A percentile compares a stretch with the other conserved stretches of the same genome.
These are phyloP conservation scores for Suillia variegata DNA, from an alignment of 2,888 invertebrate species.

Conservation along the genomic window DNA sequence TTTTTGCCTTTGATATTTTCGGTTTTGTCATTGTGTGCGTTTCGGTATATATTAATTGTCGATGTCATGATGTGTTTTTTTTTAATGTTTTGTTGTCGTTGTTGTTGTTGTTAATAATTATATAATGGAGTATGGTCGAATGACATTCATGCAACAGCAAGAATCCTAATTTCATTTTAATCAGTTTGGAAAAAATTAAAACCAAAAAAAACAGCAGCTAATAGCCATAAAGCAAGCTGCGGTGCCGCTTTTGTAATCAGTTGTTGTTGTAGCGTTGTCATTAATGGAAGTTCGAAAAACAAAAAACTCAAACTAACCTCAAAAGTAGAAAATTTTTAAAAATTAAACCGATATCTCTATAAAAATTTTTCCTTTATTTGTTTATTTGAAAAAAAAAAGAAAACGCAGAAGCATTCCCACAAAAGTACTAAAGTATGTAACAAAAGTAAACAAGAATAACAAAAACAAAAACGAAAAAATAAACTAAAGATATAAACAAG, in stretches of 20 bases:
- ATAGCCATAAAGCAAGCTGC: slow-evolving; percentile 7
- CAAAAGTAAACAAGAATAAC: slow-evolving; percentile 34
- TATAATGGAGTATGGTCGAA: not conserved
- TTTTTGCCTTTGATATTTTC: not conserved
- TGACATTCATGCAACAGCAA: slow-evolving; percentile 9
- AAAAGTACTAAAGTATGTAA: slow-evolving; percentile 31
- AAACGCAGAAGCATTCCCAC: slow-evolving; percentile 49
- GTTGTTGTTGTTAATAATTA: too few species aligned
- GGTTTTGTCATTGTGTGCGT: not conserved
- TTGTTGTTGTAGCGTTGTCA: slow-evolving; percentile 29
- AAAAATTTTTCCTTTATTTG: slow-evolving; percentile 13
- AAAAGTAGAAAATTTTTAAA: not conserved
- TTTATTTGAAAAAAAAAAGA: slow-evolving; percentile 23
- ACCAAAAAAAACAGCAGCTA: not conserved
- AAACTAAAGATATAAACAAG: slow-evolving; percentile 6
- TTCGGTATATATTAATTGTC: not conserved
- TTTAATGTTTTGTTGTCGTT: too few species aligned
- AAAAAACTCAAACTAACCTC: not conserved
- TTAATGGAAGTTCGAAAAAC: not conserved
- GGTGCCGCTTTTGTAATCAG: slow-evolving; percentile 16
- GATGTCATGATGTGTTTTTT: not conserved
- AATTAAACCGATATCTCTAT: not conserved
- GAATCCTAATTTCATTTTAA: not conserved
- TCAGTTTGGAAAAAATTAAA: not conserved
- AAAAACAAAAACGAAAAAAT: slow-evolving; percentile 19